Base-by-base conservation (phyloP, 30 jellyfish, hydroid and myxozoan genomes). In the Morbakka virulenta region DNA sequence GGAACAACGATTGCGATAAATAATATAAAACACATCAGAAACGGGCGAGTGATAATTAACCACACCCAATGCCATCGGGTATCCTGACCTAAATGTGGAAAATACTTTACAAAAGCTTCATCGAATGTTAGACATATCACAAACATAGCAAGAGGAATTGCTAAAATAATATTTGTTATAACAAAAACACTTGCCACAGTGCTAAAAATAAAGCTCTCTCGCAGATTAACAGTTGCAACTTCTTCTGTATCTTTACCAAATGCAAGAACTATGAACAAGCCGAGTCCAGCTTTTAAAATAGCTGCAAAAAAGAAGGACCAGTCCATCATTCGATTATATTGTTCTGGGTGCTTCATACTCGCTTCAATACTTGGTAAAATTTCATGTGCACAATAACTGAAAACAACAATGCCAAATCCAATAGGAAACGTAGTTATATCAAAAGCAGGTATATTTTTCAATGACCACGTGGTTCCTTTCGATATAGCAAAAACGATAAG, bases 341-440 rank as follows among this genome's bases (percentile, higher is more conserved):
- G 21, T 21, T 50, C 28, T 23, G 87, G 79, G 35, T 82, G 53
- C 23, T 36, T 82, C 81, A 82, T 71, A 17, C 52, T 31, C 4
- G 82, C 94, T 62, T 82, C 94, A 25, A 82, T 52, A 6, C 72
- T 79, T 25, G 94, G 80, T 24, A 82, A 34, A 48, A 62, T 64
- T 2, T 72, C 29, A 64, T 82, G 79, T 14, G 97, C 97, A 47
- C 97, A 89, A 47, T 89, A 89, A 32, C 96, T 84, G 85, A 89
- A 89, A 21, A 89, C 97, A 20, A 89, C 90, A 28, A 89, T 89
- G 23, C 97, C 97, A 71, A 89, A 83, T 1, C 95, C 97, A 28
- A 89, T 72, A 1, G 97, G 97, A 33, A 89, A 89, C 71, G 95
- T 89, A 34, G 83, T 50, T 35, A 94, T 89, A 51, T 89, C 74